These are phyloP conservation scores for Psophia crepitans DNA, from an alignment of 2,113 vertebrate genomes.

Conservation along the genomic window DNA sequence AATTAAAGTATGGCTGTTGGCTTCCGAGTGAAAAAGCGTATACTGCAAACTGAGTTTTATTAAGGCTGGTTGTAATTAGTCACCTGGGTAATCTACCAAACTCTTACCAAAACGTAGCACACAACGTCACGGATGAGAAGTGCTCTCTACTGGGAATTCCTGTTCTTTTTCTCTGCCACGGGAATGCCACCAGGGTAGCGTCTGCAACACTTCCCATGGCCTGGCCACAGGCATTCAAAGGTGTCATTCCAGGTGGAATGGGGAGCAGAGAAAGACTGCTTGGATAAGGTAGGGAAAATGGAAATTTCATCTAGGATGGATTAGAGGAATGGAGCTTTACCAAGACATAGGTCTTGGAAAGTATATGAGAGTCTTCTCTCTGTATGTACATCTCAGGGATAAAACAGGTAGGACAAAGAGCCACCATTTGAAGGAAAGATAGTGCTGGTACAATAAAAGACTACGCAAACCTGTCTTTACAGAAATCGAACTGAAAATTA, in stretches of 20 bases:
- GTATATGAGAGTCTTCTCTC: neutral
- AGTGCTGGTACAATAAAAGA: neutral
- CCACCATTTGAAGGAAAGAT: neutral
- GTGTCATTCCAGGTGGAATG: neutral
- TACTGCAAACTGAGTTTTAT: neutral
- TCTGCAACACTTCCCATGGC: neutral
- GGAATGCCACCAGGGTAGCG: neutral
- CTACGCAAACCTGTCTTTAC: neutral
- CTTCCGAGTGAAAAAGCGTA: neutral
- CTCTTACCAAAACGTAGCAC: neutral
- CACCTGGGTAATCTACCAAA: neutral
- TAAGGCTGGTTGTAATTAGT: neutral
- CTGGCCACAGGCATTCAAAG: neutral
- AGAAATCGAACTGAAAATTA: neutral
- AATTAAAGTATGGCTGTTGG: neutral
- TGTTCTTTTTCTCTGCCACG: neutral
- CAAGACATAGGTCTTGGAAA: neutral
- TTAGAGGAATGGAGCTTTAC: neutral
- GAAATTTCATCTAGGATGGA: neutral
- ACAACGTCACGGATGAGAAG: neutral
- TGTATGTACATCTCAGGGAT: neutral
- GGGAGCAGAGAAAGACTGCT: neutral
- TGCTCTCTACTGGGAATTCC: neutral
- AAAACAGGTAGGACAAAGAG: neutral
- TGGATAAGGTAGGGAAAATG: neutral